Percentiles rank a stretch among this genome's conserved stretches.
These are phyloP conservation scores for Larimichthys crocea DNA, from an alignment of 2,113 vertebrate species.

Conservation along the genomic window DNA sequence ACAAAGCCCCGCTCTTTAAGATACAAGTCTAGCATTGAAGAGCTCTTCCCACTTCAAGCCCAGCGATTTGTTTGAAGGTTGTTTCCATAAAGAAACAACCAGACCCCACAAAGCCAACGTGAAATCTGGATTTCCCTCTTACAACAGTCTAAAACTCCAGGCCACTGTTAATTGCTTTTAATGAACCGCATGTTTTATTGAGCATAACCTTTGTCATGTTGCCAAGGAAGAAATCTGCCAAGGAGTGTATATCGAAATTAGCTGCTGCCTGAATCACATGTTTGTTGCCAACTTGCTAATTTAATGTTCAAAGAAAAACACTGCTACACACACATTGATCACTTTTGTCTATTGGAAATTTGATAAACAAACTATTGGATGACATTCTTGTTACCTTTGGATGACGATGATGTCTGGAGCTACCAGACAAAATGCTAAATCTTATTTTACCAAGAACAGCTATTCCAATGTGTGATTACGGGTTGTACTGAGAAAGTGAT, in stretches of 20 bases:
- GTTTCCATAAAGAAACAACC: neutral
- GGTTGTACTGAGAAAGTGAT: conserved; percentile 30
- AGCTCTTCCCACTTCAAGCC: conserved; percentile 4
- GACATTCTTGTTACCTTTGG: conserved; percentile 21
- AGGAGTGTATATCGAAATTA: conserved; percentile 47
- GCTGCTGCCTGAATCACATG: conserved; percentile 44
- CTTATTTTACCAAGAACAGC: conserved; percentile 6
- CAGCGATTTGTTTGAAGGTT: neutral
- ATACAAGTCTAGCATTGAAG: conserved; percentile 41
- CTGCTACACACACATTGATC: conserved; percentile 26
- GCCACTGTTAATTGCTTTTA: conserved; percentile 61
- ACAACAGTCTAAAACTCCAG: conserved; percentile 32
- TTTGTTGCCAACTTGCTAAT: conserved; percentile 58
- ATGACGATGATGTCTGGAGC: conserved; percentile 19
- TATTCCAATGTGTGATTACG: conserved; percentile 42
- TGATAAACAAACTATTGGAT: conserved; percentile 50
- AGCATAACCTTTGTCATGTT: conserved; percentile 51
- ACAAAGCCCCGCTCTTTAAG: conserved; percentile 1
- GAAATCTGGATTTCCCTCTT: neutral
- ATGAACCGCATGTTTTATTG: conserved; percentile 63
- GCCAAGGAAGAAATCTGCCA: conserved; percentile 55
- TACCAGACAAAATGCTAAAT: neutral
- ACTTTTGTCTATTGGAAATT: conserved; percentile 41
- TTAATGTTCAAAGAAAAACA: conserved; percentile 23
- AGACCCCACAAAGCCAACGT: neutral